Percentiles rank a stretch among this genome's conserved stretches.
phyloP scores from a whole-genome alignment of 2,888 invertebrate genomes.

The Drosophila hamatofila region DNA sequence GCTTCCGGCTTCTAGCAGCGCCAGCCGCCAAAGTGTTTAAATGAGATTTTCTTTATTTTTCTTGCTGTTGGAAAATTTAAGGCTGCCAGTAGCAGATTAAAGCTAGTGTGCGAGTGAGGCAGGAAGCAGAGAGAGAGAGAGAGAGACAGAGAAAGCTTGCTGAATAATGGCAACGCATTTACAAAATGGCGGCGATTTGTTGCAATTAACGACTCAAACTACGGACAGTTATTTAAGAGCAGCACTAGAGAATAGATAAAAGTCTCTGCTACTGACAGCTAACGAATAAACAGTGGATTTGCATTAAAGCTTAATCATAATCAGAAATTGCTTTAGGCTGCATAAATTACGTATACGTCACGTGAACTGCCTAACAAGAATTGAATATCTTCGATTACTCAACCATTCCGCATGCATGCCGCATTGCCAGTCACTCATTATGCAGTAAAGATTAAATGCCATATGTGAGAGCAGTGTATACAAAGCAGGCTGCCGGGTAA shows the following conservation, averaged over 20 bases:
- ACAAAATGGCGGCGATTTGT: conserved; percentile 73
- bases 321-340: not conserved
- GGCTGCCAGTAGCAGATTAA: conserved; percentile 38
- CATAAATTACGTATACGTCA: conserved; percentile 1
- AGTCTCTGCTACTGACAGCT: not conserved
- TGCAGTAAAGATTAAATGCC: conserved; percentile 2
- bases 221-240: conserved; percentile 56
- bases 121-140: not conserved
- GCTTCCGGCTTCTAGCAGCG: conserved; percentile 50
- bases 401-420: conserved; percentile 3
- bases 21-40: conserved; percentile 47
- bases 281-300: not conserved
- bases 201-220: conserved; percentile 67
- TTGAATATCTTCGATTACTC: conserved; percentile 6
- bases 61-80: conserved; percentile 57
- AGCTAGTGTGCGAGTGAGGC: conserved; percentile 2
- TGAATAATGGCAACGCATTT: conserved; percentile 65
- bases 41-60: conserved; percentile 34
- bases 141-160: not conserved
- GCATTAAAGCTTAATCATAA: conserved; percentile 8
- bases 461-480: not conserved
- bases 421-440: not conserved
- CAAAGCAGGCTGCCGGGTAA: not conserved
- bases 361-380: conserved; percentile 6
- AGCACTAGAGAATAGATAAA: conserved; percentile 14